A percentile compares a stretch with the other conserved stretches of the same genome.
phyloP scores from a whole-genome alignment of 2,797 vertebrate species.

The Thaleichthys pacificus region DNA sequence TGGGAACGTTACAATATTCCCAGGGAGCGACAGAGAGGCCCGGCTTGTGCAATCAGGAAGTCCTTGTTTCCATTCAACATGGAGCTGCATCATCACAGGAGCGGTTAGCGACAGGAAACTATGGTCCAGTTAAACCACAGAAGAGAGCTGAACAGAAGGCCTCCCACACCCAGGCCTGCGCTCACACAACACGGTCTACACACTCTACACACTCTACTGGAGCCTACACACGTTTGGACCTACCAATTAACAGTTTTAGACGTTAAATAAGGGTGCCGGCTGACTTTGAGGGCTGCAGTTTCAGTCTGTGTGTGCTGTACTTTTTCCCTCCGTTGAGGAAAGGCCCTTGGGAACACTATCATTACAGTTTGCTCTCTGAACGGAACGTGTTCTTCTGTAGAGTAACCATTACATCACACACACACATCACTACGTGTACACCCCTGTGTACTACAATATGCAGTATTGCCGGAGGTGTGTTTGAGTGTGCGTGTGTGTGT shows the following conservation, averaged over 20 bases:
- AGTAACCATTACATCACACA: too few relatives aligned
- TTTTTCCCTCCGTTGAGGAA: too few relatives aligned
- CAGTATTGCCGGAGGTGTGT: constrained; percentile 2
- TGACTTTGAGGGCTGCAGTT: too few relatives aligned
- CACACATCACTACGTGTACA: background rate
- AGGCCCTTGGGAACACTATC: too few relatives aligned
- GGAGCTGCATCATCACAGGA: constrained; percentile 11
- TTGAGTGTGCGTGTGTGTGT: background rate
- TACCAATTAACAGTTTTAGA: too few relatives aligned
- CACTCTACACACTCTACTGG: too few relatives aligned
- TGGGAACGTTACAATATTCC: constrained; percentile 69
- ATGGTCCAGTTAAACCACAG: constrained; percentile 7
- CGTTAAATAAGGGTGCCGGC: too few relatives aligned
- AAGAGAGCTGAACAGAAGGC: background rate
- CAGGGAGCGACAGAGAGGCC: constrained; percentile 49
- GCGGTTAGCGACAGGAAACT: constrained; percentile 30
- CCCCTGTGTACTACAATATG: background rate
- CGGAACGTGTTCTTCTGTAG: too few relatives aligned
- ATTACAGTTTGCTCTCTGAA: too few relatives aligned
- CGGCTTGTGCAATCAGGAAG: constrained; percentile 58
- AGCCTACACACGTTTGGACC: too few relatives aligned
- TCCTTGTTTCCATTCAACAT: constrained; percentile 57
- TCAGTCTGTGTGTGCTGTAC: too few relatives aligned
- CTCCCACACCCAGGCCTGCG: background rate
- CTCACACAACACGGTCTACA: too few relatives aligned